Percentiles rank a stretch among this genome's conserved stretches.
Conservation (phyloP, 1,140 invertebrate genomes). For the Zaprionus davidi region DNA sequence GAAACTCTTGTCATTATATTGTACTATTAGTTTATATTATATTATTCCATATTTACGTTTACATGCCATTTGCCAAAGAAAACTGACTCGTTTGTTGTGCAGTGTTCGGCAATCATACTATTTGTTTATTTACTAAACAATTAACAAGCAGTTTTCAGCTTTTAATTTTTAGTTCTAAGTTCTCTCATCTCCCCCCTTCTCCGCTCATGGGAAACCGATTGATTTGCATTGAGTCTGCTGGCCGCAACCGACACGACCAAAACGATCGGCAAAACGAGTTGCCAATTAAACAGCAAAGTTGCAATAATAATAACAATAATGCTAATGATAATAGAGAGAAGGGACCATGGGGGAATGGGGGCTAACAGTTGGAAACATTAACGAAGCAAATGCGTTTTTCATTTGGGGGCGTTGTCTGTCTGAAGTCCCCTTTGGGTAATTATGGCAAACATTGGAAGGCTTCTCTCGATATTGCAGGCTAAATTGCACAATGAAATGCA, state of each 20-base stretch:
- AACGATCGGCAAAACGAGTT: slow-evolving; percentile 37
- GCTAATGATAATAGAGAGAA: slow-evolving; percentile 5
- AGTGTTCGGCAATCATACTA: slow-evolving; percentile 28
- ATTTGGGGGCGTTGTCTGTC: slow-evolving; percentile 16
- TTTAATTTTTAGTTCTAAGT: neutral
- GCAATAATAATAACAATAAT: slow-evolving; percentile 20
- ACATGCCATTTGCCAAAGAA: neutral
- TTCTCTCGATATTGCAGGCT: slow-evolving; percentile 25
- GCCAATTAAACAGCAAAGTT: slow-evolving; percentile 41
- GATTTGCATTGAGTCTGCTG: slow-evolving; percentile 42
- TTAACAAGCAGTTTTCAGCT: slow-evolving; percentile 41
- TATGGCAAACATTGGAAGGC: slow-evolving; percentile 37
- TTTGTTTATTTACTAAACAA: slow-evolving; percentile 48
- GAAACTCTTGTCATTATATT: no score
- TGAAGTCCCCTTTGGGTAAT: slow-evolving; percentile 21
- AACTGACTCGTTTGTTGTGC: slow-evolving; percentile 5
- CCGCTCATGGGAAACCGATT: slow-evolving; percentile 37
- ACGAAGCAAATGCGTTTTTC: slow-evolving; percentile 23
- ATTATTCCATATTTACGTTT: neutral
- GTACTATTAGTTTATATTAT: no score
- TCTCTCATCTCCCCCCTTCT: neutral
- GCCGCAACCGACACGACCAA: slow-evolving; percentile 14
- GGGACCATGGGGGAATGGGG: neutral
- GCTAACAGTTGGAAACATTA: slow-evolving; percentile 17
- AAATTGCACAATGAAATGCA: slow-evolving; percentile 37